These are phyloP conservation scores for Delia radicum DNA, from an alignment of 1,140 invertebrate genomes.

Conservation along the genomic window DNA sequence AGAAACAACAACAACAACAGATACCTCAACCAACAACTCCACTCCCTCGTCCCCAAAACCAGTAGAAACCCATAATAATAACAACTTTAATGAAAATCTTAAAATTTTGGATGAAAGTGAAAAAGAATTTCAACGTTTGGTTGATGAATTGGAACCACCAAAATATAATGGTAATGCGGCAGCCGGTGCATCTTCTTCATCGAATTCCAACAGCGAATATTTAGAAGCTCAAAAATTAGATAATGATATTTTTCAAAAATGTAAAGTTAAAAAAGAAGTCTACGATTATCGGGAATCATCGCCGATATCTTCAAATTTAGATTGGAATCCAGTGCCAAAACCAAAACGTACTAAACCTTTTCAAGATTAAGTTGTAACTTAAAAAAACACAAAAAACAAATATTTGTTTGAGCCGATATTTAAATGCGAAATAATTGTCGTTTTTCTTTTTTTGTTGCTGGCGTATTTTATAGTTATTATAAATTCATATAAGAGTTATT, in stretches of 20 bases:
- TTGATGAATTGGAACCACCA: not conserved
- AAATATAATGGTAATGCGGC: not conserved
- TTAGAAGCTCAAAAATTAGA: conserved; percentile 17
- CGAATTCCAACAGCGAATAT: not conserved
- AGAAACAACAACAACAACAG: conserved; percentile 32
- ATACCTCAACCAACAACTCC: not conserved
- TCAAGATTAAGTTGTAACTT: not conserved
- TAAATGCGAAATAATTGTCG: too few relatives aligned
- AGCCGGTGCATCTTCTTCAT: not conserved
- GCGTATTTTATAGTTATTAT: too few relatives aligned
- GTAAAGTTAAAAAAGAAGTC: conserved; percentile 41
- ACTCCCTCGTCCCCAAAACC: not conserved
- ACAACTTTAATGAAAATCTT: not conserved
- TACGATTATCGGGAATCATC: conserved; percentile 46
- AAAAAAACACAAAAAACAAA: not conserved
- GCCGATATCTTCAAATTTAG: conserved; percentile 49
- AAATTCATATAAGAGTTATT: not conserved
- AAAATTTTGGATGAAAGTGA: conserved; percentile 12
- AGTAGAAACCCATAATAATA: not conserved
- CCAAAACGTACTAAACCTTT: conserved; percentile 44
- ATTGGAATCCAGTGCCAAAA: conserved; percentile 55
- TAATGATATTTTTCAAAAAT: conserved; percentile 39
- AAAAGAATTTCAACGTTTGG: conserved; percentile 13
- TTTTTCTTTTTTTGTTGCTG: too few relatives aligned
- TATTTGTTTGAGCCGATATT: too few relatives aligned